Base-by-base conservation (phyloP, 2,888 invertebrate genomes). In the Chrysolina oricalcia region DNA sequence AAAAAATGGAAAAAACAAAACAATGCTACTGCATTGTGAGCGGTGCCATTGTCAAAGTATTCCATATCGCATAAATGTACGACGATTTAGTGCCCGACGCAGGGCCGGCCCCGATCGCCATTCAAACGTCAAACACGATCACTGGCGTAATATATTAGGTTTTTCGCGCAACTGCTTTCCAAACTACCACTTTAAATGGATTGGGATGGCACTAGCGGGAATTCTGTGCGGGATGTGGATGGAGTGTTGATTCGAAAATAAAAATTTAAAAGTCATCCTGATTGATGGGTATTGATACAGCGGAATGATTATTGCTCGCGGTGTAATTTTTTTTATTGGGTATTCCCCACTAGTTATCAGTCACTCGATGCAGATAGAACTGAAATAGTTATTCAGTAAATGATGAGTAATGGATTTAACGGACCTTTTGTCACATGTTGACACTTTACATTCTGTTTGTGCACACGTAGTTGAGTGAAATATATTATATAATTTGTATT, bases 61-160 rank as follows among this genome's bases (percentile, higher is more conserved):
- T 78, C 72, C 76, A 73, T 78, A 77, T 74, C 76, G 73, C 73
- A 78, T 78, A 79, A 78, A 81, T 77, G 78, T 75, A 76, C 75
- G 71, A 72, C 75, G 73, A 79, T 80, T 79, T 78, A 78, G 74
- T 76, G 76, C 72, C 66, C 68, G 70, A 65, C 66, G 59, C 78
- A 75, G 71, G 78, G 41, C 71, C 73, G 70, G 68, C 4, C 77
- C 76, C 78, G 48, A 79, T 78, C 73, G 67, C 81, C 72, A 80
- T 81, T 81, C 79, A 81, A 73, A 79, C 68, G 81, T 81, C 81
- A 81, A 80, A 81, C 73, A 66, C 80, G 79, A 79, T 80, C 81
- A 75, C 77, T 76, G 80, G 69, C 73, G 76, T 77, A 75, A 81
- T 81, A 77, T 81, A 80, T 81, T 75, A 73, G 70, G 78, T 77